phyloP scores from a whole-genome alignment of 2,113 vertebrate genomes.

The Proteles cristata region DNA sequence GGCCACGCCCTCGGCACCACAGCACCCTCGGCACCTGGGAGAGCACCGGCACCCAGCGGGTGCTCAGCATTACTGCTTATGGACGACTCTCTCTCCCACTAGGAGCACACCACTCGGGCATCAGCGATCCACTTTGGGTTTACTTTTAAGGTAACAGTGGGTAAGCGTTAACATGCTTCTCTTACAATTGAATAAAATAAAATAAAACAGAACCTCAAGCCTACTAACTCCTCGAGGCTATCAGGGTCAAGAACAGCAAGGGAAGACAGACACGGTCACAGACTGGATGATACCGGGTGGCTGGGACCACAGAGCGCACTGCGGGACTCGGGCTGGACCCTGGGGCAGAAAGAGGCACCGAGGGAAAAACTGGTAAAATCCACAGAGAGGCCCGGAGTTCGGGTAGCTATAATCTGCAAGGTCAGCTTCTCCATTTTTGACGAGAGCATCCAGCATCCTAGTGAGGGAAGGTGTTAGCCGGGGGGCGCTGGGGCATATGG shows the following conservation, averaged over 20 bases:
- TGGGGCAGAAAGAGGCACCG: not conserved
- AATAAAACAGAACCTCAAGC: not conserved
- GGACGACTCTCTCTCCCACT: not conserved
- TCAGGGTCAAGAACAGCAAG: not conserved
- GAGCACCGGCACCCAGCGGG: rapidly evolving
- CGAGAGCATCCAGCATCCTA: not conserved
- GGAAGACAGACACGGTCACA: not conserved
- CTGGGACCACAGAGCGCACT: rapidly evolving
- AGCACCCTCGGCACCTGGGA: not conserved
- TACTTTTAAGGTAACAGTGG: not conserved
- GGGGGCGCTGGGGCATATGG: not conserved
- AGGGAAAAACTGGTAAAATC: not conserved
- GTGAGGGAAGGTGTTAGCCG: not conserved
- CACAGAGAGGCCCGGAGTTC: not conserved
- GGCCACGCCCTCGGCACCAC: too few relatives aligned
- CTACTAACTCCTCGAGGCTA: not conserved
- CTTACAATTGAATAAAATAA: not conserved
- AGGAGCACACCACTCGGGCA: not conserved
- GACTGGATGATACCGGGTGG: not conserved
- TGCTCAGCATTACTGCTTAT: rapidly evolving
- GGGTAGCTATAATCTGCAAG: not conserved
- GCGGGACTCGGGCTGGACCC: not conserved
- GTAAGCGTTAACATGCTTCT: not conserved
- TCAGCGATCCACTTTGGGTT: not conserved
- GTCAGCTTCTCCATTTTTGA: not conserved